Base-by-base conservation (phyloP, 2,888 invertebrate genomes). In the Eristalinus aeneus region DNA sequence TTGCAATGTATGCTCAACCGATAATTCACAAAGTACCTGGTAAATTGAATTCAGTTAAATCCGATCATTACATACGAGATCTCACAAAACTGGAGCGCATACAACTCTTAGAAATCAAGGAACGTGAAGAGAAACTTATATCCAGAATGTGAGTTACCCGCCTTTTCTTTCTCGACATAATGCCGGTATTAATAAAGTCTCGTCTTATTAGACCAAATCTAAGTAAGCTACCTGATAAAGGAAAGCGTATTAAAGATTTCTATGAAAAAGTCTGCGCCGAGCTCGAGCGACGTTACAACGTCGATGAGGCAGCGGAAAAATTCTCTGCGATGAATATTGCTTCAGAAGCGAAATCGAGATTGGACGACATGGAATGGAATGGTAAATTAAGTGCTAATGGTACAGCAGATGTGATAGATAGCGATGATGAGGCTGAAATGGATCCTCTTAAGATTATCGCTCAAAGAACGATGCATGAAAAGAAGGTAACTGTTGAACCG, bases 241-340 rank as follows among this genome's bases (percentile, higher is more conserved):
- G 92, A 0, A 89, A 90, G 72, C 91, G 91, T 2, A 90, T 92
- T 12, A 89, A 90, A 65, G 90, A 90, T 20, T 90, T 91, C 12
- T 90, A 90, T 61, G 89, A 90, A 0, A 90, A 90, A 63, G 88
- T 93, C n/a, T 46, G 89, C 2, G 88, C 81, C 0, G 93, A 93
- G 81, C 81, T 92, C 20, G 81, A 89, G 23, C 88, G 89, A 1
- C 91, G 91, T 0, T 82, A 89, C 23, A 89, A 91, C 84, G 88
- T 92, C 1, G 90, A 92, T 64, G 89, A 90, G 32, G 90, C 92
- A 1, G 90, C 90, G 2, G 89, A 88, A 9, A 82, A 90, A 11
- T 91, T 93, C 46, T 92, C 92, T 0, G 90, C 90, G 5, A 78
- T 92, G 27, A 93, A 92, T 63, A 92, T 93, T 54, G 90, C 89